phyloP scores from a whole-genome alignment of 2,888 invertebrate species.

The Epinotia ramella region DNA sequence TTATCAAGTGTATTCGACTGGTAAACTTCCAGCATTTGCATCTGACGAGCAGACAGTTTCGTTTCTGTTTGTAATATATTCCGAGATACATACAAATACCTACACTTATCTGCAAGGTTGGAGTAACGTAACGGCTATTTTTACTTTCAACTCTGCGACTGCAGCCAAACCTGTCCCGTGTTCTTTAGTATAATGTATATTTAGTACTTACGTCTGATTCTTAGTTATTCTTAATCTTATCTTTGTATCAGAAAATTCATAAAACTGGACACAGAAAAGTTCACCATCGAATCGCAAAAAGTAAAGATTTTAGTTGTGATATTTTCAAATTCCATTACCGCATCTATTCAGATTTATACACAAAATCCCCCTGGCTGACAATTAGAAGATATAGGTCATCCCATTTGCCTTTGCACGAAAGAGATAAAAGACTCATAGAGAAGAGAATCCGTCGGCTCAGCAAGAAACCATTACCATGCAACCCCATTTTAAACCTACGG shows the following conservation, averaged over 20 bases:
- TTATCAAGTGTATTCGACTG: slow-evolving; percentile 30
- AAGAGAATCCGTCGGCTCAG: slow-evolving; percentile 56
- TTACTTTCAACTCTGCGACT: slow-evolving; percentile 43
- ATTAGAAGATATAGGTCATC: slow-evolving; percentile 43
- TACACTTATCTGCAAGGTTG: slow-evolving; percentile 41
- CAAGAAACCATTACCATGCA: slow-evolving; percentile 75
- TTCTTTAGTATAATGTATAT: slow-evolving; percentile 26
- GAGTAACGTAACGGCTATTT: slow-evolving; percentile 45
- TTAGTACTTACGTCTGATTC: neutral
- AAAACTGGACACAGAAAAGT: too few species aligned
- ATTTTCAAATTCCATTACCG: neutral
- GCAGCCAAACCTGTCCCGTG: slow-evolving; percentile 44
- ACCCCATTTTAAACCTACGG: slow-evolving; percentile 78
- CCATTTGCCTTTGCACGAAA: slow-evolving; percentile 50
- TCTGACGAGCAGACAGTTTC: slow-evolving; percentile 21
- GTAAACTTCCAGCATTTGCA: slow-evolving; percentile 11
- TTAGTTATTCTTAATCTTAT: neutral
- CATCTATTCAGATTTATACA: neutral
- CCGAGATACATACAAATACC: slow-evolving; percentile 27
- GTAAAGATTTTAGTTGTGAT: too few species aligned
- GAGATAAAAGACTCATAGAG: slow-evolving; percentile 56
- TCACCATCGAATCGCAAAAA: too few species aligned
- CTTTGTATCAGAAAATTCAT: neutral
- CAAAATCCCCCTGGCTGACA: slow-evolving; percentile 23
- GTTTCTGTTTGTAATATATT: slow-evolving; percentile 37